phyloP scores from a whole-genome alignment of 2,797 vertebrate species.

The Peromyscus attwateri region DNA sequence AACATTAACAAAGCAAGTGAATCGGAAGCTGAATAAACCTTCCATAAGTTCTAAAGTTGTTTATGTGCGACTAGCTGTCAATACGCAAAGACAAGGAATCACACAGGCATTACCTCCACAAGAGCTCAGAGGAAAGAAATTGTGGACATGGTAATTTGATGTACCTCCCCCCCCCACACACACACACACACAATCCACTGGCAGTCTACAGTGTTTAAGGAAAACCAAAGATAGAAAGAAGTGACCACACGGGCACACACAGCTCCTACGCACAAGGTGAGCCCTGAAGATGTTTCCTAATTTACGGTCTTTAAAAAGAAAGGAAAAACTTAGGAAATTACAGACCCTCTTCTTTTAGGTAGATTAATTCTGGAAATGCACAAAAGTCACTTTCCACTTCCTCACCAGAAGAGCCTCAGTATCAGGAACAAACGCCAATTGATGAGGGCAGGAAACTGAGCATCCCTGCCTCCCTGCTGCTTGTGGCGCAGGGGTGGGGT shows the following conservation, averaged over 20 bases:
- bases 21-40: neutral
- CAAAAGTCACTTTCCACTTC: constrained; percentile 28
- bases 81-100: neutral
- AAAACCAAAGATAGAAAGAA: neutral
- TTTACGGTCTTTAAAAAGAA: neutral
- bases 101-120: neutral
- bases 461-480: neutral
- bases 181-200: neutral
- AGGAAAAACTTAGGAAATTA: neutral
- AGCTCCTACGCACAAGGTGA: neutral
- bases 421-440: too few species aligned
- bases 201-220: neutral
- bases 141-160: neutral
- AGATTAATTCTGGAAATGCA: neutral
- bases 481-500: neutral
- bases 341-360: neutral
- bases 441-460: neutral
- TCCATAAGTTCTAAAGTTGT: neutral
- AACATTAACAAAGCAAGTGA: neutral
- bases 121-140: neutral
- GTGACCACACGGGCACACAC: neutral
- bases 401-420: neutral
- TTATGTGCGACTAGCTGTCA: neutral
- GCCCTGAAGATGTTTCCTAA: neutral
- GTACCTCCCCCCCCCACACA: rapidly evolving